Evolutionary conservation across 2,888 invertebrate genomes (phyloP).

Genomic region (Norana najaformis): DNA sequence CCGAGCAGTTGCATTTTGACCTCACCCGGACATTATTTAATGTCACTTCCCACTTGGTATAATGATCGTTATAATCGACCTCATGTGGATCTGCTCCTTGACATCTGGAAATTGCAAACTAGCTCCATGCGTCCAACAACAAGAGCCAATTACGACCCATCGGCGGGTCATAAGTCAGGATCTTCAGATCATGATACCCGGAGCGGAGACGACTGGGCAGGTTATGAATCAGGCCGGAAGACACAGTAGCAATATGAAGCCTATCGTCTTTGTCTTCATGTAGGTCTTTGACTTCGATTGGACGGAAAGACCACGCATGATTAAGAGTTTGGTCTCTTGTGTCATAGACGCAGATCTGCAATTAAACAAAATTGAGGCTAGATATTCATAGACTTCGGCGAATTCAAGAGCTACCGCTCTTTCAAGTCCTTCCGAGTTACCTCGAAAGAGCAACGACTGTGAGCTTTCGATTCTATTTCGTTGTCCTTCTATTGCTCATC

Average conservation of each 20-base stretch:
- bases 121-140: background rate
- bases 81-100: background rate
- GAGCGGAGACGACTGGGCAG: background rate
- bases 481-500: background rate
- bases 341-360: too few species aligned
- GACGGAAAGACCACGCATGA: too few species aligned
- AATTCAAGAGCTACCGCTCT: too few species aligned
- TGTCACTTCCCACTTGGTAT: too few species aligned
- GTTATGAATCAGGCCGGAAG: background rate
- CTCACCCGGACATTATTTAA: too few species aligned
- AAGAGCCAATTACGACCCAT: background rate
- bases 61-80: background rate
- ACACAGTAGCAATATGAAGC: background rate
- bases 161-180: background rate
- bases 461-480: background rate
- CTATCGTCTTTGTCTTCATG: background rate
- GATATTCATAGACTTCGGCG: too few species aligned
- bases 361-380: too few species aligned
- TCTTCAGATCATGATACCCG: conserved; percentile 22
- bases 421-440: too few species aligned
- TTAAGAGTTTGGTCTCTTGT: too few species aligned
- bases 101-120: background rate
- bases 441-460: background rate
- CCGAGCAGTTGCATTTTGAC: too few species aligned
- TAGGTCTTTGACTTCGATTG: too few species aligned